phyloP scores from a whole-genome alignment of 2,888 invertebrate genomes.

The Clanis bilineata region DNA sequence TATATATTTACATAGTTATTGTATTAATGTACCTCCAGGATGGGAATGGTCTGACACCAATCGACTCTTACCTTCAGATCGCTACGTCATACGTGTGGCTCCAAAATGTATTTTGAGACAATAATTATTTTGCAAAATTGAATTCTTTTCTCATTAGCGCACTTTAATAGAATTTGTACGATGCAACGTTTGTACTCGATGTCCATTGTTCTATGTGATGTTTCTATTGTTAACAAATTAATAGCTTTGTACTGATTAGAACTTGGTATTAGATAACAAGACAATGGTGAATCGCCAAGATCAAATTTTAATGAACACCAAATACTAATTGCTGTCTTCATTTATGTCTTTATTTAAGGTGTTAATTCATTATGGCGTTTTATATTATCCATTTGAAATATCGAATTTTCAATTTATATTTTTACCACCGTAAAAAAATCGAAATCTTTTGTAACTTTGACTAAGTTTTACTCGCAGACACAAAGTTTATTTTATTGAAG shows the following conservation, averaged over 20 bases:
- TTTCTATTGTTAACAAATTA: conserved; percentile 21
- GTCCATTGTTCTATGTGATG: conserved; percentile 21
- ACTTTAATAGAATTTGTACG: conserved; percentile 24
- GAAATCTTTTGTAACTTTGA: not conserved
- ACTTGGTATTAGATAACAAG: conserved; percentile 49
- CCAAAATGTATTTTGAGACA: conserved; percentile 60
- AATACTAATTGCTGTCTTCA: not conserved
- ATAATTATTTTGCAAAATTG: conserved; percentile 47
- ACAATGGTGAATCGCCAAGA: conserved; percentile 1
- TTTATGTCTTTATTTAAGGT: no score
- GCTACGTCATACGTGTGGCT: conserved; percentile 33
- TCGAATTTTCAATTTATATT: no score
- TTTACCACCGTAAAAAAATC: no score
- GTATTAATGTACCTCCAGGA: conserved; percentile 52
- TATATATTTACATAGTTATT: conserved; percentile 57
- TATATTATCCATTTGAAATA: no score
- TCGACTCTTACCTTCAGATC: conserved; percentile 40
- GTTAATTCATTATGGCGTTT: no score
- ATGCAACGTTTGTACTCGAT: conserved; percentile 17
- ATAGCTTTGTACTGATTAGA: conserved; percentile 65
- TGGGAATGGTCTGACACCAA: conserved; percentile 32
- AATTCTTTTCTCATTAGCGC: conserved; percentile 29
- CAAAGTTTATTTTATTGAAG: not conserved
- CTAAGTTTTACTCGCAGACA: not conserved
- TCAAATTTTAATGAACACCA: no score